A percentile compares a stretch with the other conserved stretches of the same genome.
Evolutionary conservation across 1,140 invertebrate species (phyloP).

Genomic region (Stenopsyche tienmushanensis): DNA sequence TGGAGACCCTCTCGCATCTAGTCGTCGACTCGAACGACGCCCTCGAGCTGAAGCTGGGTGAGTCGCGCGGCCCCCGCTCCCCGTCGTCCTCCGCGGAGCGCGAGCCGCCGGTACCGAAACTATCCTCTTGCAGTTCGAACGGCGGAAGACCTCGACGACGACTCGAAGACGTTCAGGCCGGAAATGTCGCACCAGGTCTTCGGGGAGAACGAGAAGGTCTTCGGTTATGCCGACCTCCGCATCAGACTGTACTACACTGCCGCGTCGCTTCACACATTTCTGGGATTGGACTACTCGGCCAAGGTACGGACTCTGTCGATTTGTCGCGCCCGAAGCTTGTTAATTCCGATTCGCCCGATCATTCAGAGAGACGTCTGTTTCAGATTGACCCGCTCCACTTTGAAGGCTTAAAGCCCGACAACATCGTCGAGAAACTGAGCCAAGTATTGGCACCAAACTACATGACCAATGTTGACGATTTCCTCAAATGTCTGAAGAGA

Average conservation of each 20-base stretch:
- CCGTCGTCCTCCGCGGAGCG: neutral
- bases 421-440: conserved; percentile 71
- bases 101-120: too few species aligned
- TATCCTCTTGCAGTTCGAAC: conserved; percentile 63
- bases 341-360: too few species aligned
- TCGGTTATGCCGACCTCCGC: conserved; percentile 84
- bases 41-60: conserved; percentile 77
- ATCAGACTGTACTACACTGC: conserved; percentile 83
- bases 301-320: too few species aligned
- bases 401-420: conserved; percentile 73
- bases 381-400: conserved; percentile 54
- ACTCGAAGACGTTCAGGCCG: conserved; percentile 72
- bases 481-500: conserved; percentile 65
- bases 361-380: conserved; percentile 39
- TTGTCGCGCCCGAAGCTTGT: too few species aligned
- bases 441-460: conserved; percentile 64
- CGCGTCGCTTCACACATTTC: conserved; percentile 64
- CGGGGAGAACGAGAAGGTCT: conserved; percentile 90
- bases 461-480: conserved; percentile 68
- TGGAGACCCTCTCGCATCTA: conserved; percentile 59
- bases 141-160: conserved; percentile 70
- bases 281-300: conserved; percentile 52
- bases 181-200: conserved; percentile 95
- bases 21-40: conserved; percentile 72
- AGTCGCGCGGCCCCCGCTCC: neutral